phyloP scores from a whole-genome alignment of 2,113 vertebrate genomes.

The Cryptomyrus ogoouensis region DNA sequence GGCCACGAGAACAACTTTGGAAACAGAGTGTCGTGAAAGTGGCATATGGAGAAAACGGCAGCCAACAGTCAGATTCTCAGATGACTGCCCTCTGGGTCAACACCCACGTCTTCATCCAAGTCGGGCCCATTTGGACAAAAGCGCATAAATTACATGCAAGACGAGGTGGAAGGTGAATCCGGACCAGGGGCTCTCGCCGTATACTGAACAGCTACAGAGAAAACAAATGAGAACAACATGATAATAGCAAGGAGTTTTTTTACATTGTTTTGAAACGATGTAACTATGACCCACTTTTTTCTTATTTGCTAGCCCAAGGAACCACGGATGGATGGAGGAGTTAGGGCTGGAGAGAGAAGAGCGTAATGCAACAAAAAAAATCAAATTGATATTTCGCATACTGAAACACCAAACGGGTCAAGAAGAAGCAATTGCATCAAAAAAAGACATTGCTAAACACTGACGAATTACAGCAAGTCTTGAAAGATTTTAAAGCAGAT shows the following conservation, averaged over 20 bases:
- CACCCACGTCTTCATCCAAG: background rate
- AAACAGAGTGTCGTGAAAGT: background rate
- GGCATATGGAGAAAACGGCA: background rate
- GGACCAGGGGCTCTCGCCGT: no score
- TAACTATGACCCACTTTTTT: background rate
- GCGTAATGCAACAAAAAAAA: background rate
- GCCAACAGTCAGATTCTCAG: background rate
- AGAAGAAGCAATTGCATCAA: background rate
- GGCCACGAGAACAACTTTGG: background rate
- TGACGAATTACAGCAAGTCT: slow-evolving; percentile 21
- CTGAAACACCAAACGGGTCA: background rate
- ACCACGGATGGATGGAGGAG: background rate
- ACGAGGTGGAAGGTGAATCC: slow-evolving; percentile 23
- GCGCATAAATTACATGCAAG: slow-evolving; percentile 24
- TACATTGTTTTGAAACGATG: background rate
- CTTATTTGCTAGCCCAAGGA: background rate
- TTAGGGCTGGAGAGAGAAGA: background rate
- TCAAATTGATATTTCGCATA: background rate
- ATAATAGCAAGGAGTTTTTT: background rate
- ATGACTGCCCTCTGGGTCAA: background rate
- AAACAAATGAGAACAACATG: background rate
- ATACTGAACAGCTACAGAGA: background rate
- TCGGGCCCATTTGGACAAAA: background rate
- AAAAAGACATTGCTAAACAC: slow-evolving; percentile 8
- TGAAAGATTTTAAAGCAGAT: slow-evolving; percentile 26